Conservation (phyloP, 2,888 invertebrate genomes). For the Pterostichus niger region DNA sequence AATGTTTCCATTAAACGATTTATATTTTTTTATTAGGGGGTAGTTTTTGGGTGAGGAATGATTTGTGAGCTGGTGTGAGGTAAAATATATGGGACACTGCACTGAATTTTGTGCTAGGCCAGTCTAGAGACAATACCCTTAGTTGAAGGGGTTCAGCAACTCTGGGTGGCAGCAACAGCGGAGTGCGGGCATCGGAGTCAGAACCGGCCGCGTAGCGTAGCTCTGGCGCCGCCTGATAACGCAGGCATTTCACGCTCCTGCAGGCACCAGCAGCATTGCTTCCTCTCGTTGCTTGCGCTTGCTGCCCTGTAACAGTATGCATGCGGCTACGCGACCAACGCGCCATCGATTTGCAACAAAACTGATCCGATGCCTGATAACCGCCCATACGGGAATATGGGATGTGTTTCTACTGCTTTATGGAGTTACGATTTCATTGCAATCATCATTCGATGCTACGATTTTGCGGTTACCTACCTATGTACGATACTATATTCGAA, state of each 20-base stretch:
- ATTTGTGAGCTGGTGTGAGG: no score
- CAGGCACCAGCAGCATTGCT: slow-evolving; percentile 56
- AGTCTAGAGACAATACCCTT: slow-evolving; percentile 19
- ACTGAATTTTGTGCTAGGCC: not conserved
- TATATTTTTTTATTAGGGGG: no score
- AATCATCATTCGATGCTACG: slow-evolving; percentile 44
- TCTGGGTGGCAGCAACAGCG: not conserved
- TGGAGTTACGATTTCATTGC: slow-evolving; percentile 44
- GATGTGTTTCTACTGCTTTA: slow-evolving; percentile 49
- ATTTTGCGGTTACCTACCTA: slow-evolving; percentile 40
- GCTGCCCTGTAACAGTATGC: slow-evolving; percentile 27
- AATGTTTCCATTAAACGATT: no score
- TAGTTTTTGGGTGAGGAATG: no score
- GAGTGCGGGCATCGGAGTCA: slow-evolving; percentile 39
- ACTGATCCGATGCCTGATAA: slow-evolving; percentile 56
- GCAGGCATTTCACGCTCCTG: slow-evolving; percentile 64
- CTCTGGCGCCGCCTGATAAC: slow-evolving; percentile 62
- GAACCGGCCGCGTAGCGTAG: slow-evolving; percentile 34
- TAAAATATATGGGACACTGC: no score
- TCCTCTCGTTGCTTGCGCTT: slow-evolving; percentile 1
- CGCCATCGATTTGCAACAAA: slow-evolving; percentile 61
- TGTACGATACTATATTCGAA: not conserved
- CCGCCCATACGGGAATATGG: slow-evolving; percentile 58
- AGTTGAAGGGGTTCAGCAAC: not conserved
- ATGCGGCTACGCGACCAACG: not conserved